Evolutionary conservation across 2,113 vertebrate genomes (phyloP), one percentile per base, ranked within the genome.

Genomic region (Panthera leo): DNA sequence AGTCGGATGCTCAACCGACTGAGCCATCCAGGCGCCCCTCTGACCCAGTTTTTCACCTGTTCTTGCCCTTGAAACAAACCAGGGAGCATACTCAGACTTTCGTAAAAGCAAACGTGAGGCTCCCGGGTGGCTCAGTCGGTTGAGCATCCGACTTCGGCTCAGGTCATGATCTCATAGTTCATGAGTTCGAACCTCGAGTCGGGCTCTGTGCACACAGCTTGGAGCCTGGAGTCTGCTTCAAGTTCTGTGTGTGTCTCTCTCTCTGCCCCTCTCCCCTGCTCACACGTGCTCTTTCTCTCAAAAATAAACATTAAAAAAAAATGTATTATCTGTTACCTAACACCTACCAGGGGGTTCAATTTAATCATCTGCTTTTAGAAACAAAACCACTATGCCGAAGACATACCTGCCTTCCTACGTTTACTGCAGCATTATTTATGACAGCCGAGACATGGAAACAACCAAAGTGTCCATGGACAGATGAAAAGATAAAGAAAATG

Each of bases 261-360:
- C 19, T 23, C 55, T 58, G 55, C 0, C 6, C 55, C 55, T 58
- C 19, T 58, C 19, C 55, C 55, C 55, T 7, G 16, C 55, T 58
- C 55, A 58, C 45, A 45, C 45, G 8, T 23, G 16, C 7, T 58
- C 55, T 58, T 18, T 19, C 55, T 58, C 55, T 58, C 55, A 58
- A 58, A 58, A 58, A 58, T 58, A 58, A 58, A 58, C 55, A 58
- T 58, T 21, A 58, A 58, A 58, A 51, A 51, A 51, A 58, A 99
- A 97, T 99, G 99, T 88, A 99, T 99, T 68, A 99, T 99, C 98
- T 99, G 99, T 98, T 99, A 99, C 97, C 99, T 98, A 99, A 99
- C 93, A 99, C 99, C 0, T 99, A 99, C 97, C 99, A 99, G 99
- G 99, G 99, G 58, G 98, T 99, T 96, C 99, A 99, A 98, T 99